Conservation (phyloP, 2,113 vertebrate species). For the Mixornis gularis region DNA sequence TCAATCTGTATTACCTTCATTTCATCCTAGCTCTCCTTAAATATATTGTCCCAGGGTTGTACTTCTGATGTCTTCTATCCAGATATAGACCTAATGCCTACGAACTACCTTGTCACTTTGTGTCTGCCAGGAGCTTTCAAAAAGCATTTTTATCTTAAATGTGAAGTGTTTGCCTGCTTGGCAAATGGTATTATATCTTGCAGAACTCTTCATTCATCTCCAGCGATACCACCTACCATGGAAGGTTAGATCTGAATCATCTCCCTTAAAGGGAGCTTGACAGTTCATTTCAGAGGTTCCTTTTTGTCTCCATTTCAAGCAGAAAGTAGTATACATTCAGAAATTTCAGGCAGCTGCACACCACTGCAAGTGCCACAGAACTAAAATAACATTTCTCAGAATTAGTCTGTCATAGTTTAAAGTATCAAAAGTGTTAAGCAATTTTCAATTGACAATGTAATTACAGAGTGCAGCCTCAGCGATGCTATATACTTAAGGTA, state of each 20-base stretch:
- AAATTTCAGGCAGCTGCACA: conserved; percentile 5
- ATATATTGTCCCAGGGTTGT: not conserved
- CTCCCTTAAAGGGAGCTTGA: not conserved
- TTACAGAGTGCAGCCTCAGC: conserved; percentile 12
- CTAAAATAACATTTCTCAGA: conserved; percentile 40
- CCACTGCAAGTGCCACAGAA: not conserved
- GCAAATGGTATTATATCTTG: not conserved
- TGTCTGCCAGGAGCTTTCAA: conserved; percentile 12
- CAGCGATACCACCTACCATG: not conserved
- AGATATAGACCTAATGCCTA: not conserved
- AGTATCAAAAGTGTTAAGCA: conserved; percentile 36
- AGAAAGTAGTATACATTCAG: not conserved
- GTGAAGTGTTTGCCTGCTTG: not conserved
- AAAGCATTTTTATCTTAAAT: conserved; percentile 12
- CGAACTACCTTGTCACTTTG: not conserved
- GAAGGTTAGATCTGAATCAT: conserved; percentile 46
- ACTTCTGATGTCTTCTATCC: not conserved
- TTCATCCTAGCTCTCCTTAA: not conserved
- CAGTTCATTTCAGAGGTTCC: conserved; percentile 29
- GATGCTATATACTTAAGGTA: not conserved
- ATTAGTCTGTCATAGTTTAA: conserved; percentile 51
- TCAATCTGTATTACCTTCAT: not conserved
- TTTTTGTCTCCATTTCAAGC: conserved; percentile 8
- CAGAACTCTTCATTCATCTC: conserved; percentile 41
- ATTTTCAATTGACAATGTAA: conserved; percentile 49